Evolutionary conservation across 1,140 invertebrate species (phyloP), one percentile per base, ranked within the genome.

Genomic region (Himalopsyche phryganea): DNA sequence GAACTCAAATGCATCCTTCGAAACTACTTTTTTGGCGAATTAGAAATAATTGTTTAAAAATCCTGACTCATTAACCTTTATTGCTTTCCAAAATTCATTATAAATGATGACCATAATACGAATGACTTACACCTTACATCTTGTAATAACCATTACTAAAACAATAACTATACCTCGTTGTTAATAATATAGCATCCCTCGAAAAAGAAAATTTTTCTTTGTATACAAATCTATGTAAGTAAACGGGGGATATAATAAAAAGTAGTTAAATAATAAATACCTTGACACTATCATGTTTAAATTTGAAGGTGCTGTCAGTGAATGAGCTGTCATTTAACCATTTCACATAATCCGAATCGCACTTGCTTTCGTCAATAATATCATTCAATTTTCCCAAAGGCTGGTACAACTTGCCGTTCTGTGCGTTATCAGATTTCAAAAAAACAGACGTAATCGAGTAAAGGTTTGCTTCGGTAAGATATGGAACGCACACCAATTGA

Each of bases 271-370:
- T 28, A 9, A 5, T 20, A 60, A 55, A 36, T 61, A 77, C 76
- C 69, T 78, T 78, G 32, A 78, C 75, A 61, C 76, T 78, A 59
- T 78, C 76, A 56, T 78, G 76, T 1, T 74, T 75, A 67, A 76
- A 78, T 60, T 77, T 77, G 50, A 72, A 78, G 10, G 70, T 68
- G 20, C 58, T n/a, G 38, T 78, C 76, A 35, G 67, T 66, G 57
- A 77, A 76, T 53, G 72, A 53, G 15, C 62, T 68, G 50, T 68
- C 61, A 28, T 74, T 68, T 33, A 77, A 63, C 69, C 73, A 71
- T 49, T 71, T 67, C 42, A 76, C 70, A 47, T 71, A 76, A 32
- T 72, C 69, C 6, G 70, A n/a, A 36, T 69, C 68, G 23, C 74
- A 71, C 68, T 72, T 73, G 28, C 69, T 63, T 23, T 62, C 70